Evolutionary conservation across 1,140 invertebrate species (phyloP).

Genomic region (Potamilus streckersoni): DNA sequence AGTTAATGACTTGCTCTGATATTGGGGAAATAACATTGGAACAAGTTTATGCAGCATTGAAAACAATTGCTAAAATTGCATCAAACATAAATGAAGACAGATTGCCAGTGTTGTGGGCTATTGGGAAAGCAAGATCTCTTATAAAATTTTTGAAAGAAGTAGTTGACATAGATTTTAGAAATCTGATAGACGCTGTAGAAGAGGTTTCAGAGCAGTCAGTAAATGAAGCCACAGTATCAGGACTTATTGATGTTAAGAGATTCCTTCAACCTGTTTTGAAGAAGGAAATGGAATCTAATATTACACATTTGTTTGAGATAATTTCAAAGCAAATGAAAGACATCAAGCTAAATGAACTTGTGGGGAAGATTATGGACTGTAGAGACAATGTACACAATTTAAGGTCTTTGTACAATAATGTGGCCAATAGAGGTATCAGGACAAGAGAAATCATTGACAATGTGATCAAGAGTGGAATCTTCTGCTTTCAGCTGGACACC

Average conservation of each 20-base stretch:
- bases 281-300: neutral
- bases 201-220: constrained; percentile 50
- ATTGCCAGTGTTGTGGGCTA: too few species aligned
- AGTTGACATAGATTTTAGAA: constrained; percentile 41
- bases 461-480: constrained; percentile 7
- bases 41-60: too few species aligned
- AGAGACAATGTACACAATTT: constrained; percentile 26
- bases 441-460: constrained; percentile 35
- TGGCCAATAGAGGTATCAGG: constrained; percentile 32
- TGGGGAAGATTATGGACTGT: constrained; percentile 26
- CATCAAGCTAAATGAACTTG: constrained; percentile 8
- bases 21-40: too few species aligned
- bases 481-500: constrained; percentile 6
- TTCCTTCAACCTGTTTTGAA: constrained; percentile 37
- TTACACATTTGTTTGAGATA: constrained; percentile 9
- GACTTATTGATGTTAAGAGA: constrained; percentile 40
- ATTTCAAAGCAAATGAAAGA: constrained; percentile 20
- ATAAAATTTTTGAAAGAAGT: constrained; percentile 39
- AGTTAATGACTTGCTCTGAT: too few species aligned
- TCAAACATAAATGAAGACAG: too few species aligned
- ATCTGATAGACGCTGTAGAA: constrained; percentile 53
- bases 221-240: constrained; percentile 42
- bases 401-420: constrained; percentile 31
- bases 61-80: too few species aligned
- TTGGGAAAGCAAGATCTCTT: constrained; percentile 14